These are phyloP conservation scores for Xestia rhomboidea DNA, from an alignment of 2,888 invertebrate genomes.

Conservation along the genomic window DNA sequence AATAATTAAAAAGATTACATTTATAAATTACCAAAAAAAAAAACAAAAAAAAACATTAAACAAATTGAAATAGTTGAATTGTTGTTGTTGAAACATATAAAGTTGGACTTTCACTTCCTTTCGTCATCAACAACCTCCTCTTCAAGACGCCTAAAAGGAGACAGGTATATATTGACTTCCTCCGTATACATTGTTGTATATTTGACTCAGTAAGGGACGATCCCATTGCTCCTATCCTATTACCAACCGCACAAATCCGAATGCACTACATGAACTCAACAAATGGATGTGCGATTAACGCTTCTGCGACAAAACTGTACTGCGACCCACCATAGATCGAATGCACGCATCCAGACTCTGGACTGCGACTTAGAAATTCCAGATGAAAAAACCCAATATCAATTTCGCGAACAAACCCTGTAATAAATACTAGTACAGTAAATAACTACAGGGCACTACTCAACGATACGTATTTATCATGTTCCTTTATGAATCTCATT, in stretches of 20 bases:
- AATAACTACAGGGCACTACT: conserved; percentile 27
- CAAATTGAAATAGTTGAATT: no score
- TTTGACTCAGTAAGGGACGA: neutral
- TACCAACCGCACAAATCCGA: neutral
- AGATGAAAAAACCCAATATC: neutral
- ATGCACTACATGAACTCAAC: neutral
- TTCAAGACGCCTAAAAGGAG: no score
- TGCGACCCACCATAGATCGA: neutral
- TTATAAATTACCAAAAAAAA: no score
- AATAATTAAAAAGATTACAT: no score
- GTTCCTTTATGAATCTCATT: conserved; percentile 52
- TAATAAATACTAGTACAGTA: conserved; percentile 17
- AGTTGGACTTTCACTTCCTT: no score
- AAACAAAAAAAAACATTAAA: no score
- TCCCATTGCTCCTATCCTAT: neutral
- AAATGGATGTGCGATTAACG: neutral
- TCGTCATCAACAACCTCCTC: no score
- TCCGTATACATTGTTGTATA: neutral
- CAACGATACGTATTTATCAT: conserved; percentile 33
- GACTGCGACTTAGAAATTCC: neutral
- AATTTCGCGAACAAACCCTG: conserved; percentile 36
- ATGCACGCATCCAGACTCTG: no score
- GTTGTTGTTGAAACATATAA: no score
- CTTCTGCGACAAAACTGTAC: neutral
- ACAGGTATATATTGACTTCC: no score